phyloP scores from a whole-genome alignment of 1,140 invertebrate species.

The Brachionus paranguensis region DNA sequence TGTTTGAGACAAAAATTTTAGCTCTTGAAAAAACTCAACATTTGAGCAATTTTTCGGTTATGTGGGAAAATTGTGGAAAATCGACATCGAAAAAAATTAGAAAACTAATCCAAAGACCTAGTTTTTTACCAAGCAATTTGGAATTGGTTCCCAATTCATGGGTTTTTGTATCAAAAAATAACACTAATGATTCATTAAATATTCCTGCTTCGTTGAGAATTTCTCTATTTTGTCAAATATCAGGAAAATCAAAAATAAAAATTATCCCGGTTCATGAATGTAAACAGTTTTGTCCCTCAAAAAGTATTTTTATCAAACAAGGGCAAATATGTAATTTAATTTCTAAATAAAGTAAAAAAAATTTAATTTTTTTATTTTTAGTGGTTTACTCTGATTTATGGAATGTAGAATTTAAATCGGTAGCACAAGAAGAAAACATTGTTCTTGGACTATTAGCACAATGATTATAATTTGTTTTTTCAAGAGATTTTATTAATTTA shows the following conservation, averaged over 20 bases:
- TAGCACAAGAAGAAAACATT: background rate
- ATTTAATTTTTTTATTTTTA: conserved; percentile 1
- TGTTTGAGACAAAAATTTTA: background rate
- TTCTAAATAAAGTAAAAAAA: background rate
- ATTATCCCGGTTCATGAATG: background rate
- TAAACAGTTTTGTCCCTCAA: background rate
- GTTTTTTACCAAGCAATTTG: background rate
- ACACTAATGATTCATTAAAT: background rate
- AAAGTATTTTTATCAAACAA: background rate
- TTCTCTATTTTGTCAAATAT: background rate
- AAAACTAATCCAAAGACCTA: background rate
- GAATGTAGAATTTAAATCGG: conserved; percentile 4
- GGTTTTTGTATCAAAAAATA: conserved; percentile 23
- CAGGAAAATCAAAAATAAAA: background rate
- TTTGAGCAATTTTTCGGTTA: background rate
- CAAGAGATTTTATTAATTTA: conserved; percentile 34
- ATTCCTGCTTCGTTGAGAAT: background rate
- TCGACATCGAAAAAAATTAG: background rate
- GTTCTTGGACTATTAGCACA: background rate
- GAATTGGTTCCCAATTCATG: background rate
- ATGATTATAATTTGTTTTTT: background rate
- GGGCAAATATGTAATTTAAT: conserved; percentile 2
- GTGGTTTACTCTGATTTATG: conserved; percentile 9
- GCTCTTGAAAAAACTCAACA: background rate
- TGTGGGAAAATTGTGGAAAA: conserved; percentile 31